Conservation (phyloP, 2,113 vertebrate genomes). For the Gallinago undulata region DNA sequence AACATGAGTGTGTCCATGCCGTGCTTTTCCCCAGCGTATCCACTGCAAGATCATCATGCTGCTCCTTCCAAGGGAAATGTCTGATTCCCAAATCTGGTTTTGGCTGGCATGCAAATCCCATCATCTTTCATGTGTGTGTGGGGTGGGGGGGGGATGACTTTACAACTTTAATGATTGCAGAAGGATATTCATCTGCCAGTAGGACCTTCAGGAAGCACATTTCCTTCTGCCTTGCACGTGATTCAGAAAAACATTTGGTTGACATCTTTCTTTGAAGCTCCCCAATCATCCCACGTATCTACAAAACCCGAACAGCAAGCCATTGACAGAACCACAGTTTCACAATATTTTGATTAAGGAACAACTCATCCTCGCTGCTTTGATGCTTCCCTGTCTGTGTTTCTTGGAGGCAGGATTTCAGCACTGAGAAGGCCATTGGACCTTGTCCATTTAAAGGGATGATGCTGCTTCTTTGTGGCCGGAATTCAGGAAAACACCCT, state of each 20-base stretch:
- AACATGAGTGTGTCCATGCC: fast-evolving
- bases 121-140: not conserved
- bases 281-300: not conserved
- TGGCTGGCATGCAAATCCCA: slow-evolving; percentile 1
- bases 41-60: not conserved
- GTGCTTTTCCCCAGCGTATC: not conserved
- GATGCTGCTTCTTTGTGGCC: not conserved
- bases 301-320: not conserved
- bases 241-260: slow-evolving; percentile 48
- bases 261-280: slow-evolving; percentile 59
- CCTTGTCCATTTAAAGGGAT: not conserved
- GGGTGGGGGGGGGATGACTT: not conserved
- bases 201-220: slow-evolving; percentile 49
- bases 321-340: slow-evolving; percentile 4
- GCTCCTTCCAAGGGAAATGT: not conserved
- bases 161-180: slow-evolving; percentile 12
- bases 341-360: slow-evolving; percentile 40
- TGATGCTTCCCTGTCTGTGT: not conserved
- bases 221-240: slow-evolving; percentile 50
- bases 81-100: not conserved
- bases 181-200: not conserved
- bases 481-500: not conserved
- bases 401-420: slow-evolving; percentile 9
- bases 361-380: not conserved
- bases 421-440: not conserved